Conservation (phyloP, 2,113 vertebrate genomes). For the Porphyrio hochstetteri region DNA sequence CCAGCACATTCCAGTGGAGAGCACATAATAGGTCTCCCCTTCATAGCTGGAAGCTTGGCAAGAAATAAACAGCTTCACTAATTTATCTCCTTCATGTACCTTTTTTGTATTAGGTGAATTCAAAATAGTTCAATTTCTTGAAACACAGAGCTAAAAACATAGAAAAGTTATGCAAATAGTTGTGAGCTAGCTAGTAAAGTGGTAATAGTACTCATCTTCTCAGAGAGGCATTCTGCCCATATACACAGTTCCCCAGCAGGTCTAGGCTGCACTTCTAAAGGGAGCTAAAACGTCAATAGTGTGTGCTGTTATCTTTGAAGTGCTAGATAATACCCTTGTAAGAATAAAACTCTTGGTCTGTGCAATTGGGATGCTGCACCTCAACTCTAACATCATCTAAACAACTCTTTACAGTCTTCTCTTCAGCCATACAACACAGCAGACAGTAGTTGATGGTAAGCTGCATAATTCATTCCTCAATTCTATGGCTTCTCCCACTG, state of each 20-base stretch:
- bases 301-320: not conserved
- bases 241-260: not conserved
- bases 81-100: not conserved
- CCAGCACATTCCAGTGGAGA: not conserved
- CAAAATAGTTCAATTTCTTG: not conserved
- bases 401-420: not conserved
- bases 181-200: not conserved
- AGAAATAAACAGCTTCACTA: not conserved
- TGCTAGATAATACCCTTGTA: not conserved
- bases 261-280: not conserved
- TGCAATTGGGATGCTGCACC: not conserved
- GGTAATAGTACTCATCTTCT: not conserved
- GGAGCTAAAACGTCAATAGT: not conserved
- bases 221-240: accelerated
- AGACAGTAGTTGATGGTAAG: not conserved
- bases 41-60: not conserved
- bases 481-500: not conserved
- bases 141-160: not conserved
- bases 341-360: not conserved
- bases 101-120: not conserved
- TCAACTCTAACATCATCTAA: not conserved
- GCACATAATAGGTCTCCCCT: not conserved
- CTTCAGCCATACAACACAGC: not conserved
- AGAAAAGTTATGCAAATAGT: not conserved
- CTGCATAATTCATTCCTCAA: not conserved